phyloP scores from a whole-genome alignment of 2,113 vertebrate genomes.

The Ictalurus punctatus region DNA sequence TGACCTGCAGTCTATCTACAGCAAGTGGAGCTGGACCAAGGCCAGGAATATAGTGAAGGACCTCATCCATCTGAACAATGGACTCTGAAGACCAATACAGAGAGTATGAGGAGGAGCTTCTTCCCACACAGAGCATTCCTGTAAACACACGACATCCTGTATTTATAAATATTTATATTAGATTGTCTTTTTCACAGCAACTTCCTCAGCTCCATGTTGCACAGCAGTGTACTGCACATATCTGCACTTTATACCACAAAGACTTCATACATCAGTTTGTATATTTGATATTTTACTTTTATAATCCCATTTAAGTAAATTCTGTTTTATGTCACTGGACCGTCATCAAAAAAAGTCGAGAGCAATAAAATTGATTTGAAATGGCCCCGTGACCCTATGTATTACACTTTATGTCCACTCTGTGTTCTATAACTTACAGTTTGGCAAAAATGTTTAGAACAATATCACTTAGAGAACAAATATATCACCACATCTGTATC shows the following conservation, averaged over 20 bases:
- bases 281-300: no score
- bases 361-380: no score
- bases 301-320: no score
- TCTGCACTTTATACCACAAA: no score
- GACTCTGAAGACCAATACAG: no score
- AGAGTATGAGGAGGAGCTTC: no score
- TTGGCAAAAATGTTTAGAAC: background rate
- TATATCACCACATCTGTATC: background rate
- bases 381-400: background rate
- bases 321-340: background rate
- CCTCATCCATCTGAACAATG: no score
- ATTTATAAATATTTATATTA: background rate
- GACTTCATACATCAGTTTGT: no score
- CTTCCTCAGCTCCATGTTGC: background rate
- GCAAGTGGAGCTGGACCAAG: background rate
- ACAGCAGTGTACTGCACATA: no score
- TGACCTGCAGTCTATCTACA: background rate
- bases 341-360: background rate
- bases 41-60: background rate
- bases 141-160: background rate
- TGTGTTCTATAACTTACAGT: background rate
- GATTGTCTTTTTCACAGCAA: background rate
- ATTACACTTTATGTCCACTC: background rate
- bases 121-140: background rate
- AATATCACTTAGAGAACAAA: background rate